These are phyloP conservation scores for Rhaphigaster nebulosa DNA, from an alignment of 2,888 invertebrate genomes.

Conservation along the genomic window DNA sequence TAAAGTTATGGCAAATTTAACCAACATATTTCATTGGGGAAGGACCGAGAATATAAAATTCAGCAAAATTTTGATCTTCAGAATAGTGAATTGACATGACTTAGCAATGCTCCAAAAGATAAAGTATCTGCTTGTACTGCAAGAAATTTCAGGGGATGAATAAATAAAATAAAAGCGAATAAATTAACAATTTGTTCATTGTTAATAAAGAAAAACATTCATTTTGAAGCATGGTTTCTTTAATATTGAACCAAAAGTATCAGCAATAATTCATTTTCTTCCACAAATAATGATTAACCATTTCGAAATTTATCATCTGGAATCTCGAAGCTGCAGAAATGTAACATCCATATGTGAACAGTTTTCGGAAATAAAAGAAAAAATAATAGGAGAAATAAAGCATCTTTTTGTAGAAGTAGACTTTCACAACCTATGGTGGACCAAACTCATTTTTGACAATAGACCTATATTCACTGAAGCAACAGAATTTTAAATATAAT, in stretches of 20 bases:
- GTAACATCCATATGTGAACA: no score
- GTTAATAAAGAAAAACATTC: no score
- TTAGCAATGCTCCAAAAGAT: background rate
- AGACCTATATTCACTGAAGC: no score
- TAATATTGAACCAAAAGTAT: background rate
- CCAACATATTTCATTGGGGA: background rate
- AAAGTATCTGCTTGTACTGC: background rate
- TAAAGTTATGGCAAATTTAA: background rate
- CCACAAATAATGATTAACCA: background rate
- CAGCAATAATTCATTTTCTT: background rate
- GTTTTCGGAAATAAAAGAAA: no score
- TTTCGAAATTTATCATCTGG: background rate
- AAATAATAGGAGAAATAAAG: no score
- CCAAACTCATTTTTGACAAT: no score
- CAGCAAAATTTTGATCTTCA: background rate
- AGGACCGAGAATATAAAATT: background rate
- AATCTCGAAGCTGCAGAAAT: background rate
- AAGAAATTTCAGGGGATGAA: background rate
- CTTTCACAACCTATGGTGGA: no score
- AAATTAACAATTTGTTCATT: no score
- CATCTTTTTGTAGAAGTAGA: no score
- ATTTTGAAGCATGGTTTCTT: no score
- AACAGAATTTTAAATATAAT: no score
- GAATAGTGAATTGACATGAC: background rate
- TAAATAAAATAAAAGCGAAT: background rate